phyloP scores from a whole-genome alignment of 35 echinoderm and acorn worm species.

The Lytechinus pictus region DNA sequence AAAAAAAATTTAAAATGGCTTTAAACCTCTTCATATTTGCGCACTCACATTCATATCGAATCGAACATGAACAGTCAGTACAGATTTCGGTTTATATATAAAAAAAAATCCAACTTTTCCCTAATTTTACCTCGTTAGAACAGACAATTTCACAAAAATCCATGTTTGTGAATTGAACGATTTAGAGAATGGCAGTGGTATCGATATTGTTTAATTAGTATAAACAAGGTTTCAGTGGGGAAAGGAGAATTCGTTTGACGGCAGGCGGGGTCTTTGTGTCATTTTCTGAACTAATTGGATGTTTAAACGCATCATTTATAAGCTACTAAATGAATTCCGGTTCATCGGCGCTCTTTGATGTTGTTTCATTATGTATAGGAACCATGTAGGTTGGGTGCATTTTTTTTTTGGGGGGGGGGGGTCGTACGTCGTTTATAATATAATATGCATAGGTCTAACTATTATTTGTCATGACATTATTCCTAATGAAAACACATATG shows the following conservation, averaged over 20 bases:
- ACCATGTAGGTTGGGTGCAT: not conserved
- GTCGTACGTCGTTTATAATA: not conserved
- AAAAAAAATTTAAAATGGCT: not conserved
- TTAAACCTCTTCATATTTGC: not conserved
- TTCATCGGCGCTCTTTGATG: not conserved
- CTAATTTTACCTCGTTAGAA: not conserved
- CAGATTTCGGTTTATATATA: not conserved
- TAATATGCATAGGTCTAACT: no score
- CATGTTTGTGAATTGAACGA: not conserved
- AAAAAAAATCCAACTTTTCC: not conserved
- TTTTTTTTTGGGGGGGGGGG: no score
- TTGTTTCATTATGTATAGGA: not conserved
- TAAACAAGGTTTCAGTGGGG: not conserved
- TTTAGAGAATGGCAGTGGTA: not conserved
- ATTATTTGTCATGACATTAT: no score
- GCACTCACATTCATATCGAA: not conserved
- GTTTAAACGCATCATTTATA: slow-evolving; percentile 7
- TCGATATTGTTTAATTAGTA: not conserved
- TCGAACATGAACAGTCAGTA: not conserved
- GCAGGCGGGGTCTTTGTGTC: not conserved
- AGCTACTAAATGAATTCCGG: not conserved
- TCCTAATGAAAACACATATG: no score
- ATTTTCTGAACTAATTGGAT: not conserved
- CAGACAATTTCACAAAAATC: not conserved
- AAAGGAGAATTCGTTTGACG: not conserved